Evolutionary conservation across 2,113 vertebrate genomes (phyloP).

Genomic region (Microtus montanus): DNA sequence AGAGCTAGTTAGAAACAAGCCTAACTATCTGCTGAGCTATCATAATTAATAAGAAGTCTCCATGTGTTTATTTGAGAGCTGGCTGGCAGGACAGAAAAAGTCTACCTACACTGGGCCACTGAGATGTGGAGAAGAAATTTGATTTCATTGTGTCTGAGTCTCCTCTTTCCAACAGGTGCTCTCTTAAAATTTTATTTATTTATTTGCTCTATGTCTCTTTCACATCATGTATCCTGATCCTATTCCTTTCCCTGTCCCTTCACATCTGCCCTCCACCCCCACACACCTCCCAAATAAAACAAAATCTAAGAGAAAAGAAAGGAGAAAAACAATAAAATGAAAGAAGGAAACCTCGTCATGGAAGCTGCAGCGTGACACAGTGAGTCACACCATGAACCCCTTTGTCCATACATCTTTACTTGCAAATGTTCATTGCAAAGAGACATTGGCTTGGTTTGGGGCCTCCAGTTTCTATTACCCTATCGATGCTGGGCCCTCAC

Average conservation of each 20-base stretch:
- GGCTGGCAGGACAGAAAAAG: background rate
- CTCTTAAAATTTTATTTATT: background rate
- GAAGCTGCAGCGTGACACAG: background rate
- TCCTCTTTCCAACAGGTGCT: background rate
- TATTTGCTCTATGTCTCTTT: background rate
- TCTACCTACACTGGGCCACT: background rate
- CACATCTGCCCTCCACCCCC: background rate
- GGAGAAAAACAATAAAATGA: background rate
- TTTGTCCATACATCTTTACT: background rate
- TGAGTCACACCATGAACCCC: background rate
- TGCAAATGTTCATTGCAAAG: background rate
- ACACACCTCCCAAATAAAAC: background rate
- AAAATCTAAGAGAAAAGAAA: background rate
- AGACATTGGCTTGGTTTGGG: background rate
- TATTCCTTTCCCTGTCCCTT: background rate
- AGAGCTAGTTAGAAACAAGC: background rate
- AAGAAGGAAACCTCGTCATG: background rate
- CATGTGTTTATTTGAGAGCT: background rate
- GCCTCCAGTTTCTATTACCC: background rate
- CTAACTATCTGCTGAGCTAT: background rate
- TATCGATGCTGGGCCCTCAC: background rate
- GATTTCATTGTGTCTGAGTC: background rate
- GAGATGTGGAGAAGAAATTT: background rate
- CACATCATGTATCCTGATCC: no score
- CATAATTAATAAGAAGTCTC: background rate